These are phyloP conservation scores for Limnephilus lunatus DNA, from an alignment of 2,888 invertebrate genomes.

Conservation along the genomic window DNA sequence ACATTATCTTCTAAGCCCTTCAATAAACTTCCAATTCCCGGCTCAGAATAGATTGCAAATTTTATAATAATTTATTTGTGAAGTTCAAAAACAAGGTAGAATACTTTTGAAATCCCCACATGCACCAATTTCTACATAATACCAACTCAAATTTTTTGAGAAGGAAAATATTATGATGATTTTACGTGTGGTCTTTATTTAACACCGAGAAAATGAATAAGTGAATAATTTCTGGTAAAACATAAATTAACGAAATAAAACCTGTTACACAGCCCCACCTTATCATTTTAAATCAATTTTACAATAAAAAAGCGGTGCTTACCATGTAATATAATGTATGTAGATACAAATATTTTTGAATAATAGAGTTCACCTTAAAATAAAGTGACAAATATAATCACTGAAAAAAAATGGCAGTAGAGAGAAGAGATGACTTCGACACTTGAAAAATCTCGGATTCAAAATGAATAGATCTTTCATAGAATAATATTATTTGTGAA, in stretches of 20 bases:
- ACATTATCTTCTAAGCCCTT: neutral
- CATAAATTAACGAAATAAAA: neutral
- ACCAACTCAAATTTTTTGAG: neutral
- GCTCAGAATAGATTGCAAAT: neutral
- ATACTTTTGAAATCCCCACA: neutral
- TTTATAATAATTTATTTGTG: neutral
- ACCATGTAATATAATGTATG: neutral
- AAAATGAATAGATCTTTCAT: neutral
- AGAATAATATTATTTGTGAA: neutral
- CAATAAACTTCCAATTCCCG: neutral
- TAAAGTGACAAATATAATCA: neutral
- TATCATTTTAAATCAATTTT: neutral
- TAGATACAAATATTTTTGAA: neutral
- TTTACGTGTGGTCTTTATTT: neutral
- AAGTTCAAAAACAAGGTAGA: neutral
- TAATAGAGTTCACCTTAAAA: neutral
- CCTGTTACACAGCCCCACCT: neutral
- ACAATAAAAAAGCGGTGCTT: neutral
- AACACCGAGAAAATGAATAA: neutral
- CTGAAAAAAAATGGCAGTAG: neutral
- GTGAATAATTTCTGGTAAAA: neutral
- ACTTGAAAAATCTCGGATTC: neutral
- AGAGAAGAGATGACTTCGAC: slow-evolving; percentile 13
- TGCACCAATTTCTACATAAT: neutral
- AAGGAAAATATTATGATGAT: neutral